A percentile compares a stretch with the other conserved stretches of the same genome.
These are phyloP conservation scores for Microtus ochrogaster DNA, from an alignment of 2,113 vertebrate genomes.

Conservation along the genomic window DNA sequence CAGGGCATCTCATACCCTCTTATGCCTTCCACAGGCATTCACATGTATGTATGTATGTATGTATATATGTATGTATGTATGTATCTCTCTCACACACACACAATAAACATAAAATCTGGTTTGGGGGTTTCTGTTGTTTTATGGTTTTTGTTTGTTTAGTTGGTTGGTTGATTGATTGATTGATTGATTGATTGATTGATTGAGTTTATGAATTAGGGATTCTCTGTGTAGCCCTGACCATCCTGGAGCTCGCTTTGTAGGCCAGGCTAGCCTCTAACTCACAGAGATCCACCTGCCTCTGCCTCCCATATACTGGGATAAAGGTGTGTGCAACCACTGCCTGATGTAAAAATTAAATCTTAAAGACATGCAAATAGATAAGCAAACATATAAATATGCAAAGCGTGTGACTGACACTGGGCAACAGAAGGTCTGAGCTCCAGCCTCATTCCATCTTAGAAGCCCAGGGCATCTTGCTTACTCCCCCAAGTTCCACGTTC, in stretches of 20 bases:
- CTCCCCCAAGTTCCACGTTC: not conserved
- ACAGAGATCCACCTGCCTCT: not conserved
- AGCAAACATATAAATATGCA: not conserved
- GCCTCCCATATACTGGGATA: not conserved
- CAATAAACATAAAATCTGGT: not conserved
- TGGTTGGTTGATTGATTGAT: no score
- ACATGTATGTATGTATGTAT: not conserved
- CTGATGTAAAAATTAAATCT: not conserved
- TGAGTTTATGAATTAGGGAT: not conserved
- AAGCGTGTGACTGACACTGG: not conserved
- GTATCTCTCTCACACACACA: not conserved
- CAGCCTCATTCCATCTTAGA: not conserved
- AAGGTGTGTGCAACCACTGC: not conserved
- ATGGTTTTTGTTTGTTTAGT: no score
- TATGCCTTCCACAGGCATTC: no score
- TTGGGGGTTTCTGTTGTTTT: not conserved
- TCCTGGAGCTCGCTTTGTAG: not conserved
- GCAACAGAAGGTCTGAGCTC: not conserved
- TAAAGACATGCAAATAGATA: not conserved
- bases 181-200: no score
- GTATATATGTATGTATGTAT: no score
- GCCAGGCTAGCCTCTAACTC: not conserved
- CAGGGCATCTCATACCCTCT: not conserved
- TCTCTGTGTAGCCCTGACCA: not conserved
- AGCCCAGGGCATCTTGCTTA: not conserved